Evolutionary conservation across 2,113 vertebrate genomes (phyloP).

Genomic region (Gobius niger): DNA sequence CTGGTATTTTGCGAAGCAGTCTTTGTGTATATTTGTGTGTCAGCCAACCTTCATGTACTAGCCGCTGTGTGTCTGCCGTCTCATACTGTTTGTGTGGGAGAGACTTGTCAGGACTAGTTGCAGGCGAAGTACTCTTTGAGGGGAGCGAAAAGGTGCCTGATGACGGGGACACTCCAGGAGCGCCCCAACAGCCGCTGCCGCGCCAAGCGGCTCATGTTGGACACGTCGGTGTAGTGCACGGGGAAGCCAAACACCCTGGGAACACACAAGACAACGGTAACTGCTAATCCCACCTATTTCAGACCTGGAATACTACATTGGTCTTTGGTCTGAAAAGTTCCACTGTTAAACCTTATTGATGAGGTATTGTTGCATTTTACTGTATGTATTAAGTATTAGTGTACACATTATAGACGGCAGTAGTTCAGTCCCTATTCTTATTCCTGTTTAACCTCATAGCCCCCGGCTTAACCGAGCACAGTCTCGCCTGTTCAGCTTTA

Average conservation of each 20-base stretch:
- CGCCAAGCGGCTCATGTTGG: conserved; percentile 99
- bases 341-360: no score
- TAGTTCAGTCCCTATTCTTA: no score
- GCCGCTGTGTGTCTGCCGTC: conserved; percentile 37
- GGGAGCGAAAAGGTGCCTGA: conserved; percentile 96
- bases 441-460: no score
- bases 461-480: no score
- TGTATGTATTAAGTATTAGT: no score
- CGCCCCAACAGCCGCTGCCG: conserved; percentile 96
- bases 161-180: conserved; percentile 98
- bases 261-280: conserved; percentile 13
- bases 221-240: conserved; percentile 98
- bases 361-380: no score
- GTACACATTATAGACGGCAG: no score
- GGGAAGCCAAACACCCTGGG: conserved; percentile 94
- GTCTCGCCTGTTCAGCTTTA: no score
- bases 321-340: no score
- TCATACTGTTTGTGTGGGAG: conserved; percentile 30
- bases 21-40: conserved; percentile 47
- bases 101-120: conserved; percentile 77
- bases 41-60: conserved; percentile 65
- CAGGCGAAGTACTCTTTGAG: conserved; percentile 99
- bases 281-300: no score
- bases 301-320: no score
- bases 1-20: conserved; percentile 62